Evolutionary conservation across 2,797 vertebrate species (phyloP).

Genomic region (Carapus acus): DNA sequence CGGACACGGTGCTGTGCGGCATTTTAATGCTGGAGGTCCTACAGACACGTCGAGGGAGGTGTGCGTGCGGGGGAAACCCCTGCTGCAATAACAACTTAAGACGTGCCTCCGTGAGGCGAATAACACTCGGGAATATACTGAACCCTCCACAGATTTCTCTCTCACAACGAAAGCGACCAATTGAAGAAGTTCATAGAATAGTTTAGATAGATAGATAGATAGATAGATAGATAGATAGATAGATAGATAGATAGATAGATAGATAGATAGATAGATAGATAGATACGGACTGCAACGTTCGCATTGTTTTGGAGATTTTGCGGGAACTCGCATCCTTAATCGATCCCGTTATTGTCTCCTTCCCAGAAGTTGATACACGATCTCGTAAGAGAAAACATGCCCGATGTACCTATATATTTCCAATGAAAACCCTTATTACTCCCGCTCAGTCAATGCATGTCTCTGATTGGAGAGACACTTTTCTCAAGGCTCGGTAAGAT

Average conservation of each 20-base stretch:
- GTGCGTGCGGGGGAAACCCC: conserved; percentile 52
- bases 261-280: too few species aligned
- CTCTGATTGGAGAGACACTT: not conserved
- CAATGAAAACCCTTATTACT: not conserved
- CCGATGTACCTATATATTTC: not conserved
- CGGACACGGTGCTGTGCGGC: conserved; percentile 24
- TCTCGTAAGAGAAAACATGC: not conserved
- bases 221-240: too few species aligned
- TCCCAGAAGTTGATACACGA: conserved; percentile 40
- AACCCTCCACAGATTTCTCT: too few species aligned
- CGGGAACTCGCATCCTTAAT: conserved; percentile 28
- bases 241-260: too few species aligned
- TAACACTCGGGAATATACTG: conserved; percentile 26
- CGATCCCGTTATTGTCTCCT: conserved; percentile 1
- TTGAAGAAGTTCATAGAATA: too few species aligned
- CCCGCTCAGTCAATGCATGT: not conserved
- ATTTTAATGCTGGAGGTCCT: conserved; percentile 14
- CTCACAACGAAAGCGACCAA: too few species aligned
- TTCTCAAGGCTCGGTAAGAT: too few species aligned
- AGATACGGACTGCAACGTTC: too few species aligned
- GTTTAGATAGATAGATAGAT: too few species aligned
- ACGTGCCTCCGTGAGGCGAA: conserved; percentile 26
- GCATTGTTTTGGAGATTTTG: too few species aligned
- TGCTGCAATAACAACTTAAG: conserved; percentile 68
- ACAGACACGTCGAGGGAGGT: conserved; percentile 21